Percentiles rank a stretch among this genome's conserved stretches.
phyloP scores from a whole-genome alignment of 2,797 vertebrate genomes.

The Heterohyrax brucei region DNA sequence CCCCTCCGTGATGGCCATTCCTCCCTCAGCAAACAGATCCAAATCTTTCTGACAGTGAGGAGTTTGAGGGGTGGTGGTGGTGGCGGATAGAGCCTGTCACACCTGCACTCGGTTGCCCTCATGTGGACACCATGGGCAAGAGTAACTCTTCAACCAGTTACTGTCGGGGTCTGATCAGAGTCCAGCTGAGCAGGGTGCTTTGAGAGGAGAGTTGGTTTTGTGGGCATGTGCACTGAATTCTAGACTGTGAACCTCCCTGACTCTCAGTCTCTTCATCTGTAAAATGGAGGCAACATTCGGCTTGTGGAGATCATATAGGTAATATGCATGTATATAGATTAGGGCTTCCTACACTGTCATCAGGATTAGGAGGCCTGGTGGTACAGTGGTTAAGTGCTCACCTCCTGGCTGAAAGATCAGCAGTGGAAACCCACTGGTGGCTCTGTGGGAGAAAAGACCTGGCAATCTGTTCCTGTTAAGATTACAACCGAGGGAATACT shows the following conservation, averaged over 20 bases:
- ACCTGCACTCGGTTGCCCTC: background rate
- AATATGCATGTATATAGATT: background rate
- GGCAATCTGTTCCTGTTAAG: too few relatives aligned
- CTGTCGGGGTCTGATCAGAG: too few relatives aligned
- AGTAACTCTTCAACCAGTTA: background rate
- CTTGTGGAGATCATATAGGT: background rate
- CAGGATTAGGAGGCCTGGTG: too few relatives aligned
- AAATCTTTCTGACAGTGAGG: background rate
- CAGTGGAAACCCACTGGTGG: too few relatives aligned
- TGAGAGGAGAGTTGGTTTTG: background rate
- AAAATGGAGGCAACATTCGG: background rate
- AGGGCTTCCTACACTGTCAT: background rate
- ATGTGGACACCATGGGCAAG: slow-evolving; percentile 43
- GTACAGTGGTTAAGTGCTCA: too few relatives aligned
- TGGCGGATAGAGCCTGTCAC: background rate
- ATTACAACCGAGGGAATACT: too few relatives aligned
- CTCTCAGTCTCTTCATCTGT: background rate
- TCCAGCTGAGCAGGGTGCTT: background rate
- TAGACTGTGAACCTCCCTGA: background rate
- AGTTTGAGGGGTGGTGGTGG: background rate
- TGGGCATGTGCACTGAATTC: background rate
- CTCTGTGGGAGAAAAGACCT: too few relatives aligned
- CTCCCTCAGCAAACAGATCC: background rate
- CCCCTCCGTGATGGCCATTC: background rate
- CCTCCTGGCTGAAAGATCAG: too few relatives aligned